These are phyloP conservation scores for Osmerus mordax DNA, from an alignment of 2,113 vertebrate species.

Conservation along the genomic window DNA sequence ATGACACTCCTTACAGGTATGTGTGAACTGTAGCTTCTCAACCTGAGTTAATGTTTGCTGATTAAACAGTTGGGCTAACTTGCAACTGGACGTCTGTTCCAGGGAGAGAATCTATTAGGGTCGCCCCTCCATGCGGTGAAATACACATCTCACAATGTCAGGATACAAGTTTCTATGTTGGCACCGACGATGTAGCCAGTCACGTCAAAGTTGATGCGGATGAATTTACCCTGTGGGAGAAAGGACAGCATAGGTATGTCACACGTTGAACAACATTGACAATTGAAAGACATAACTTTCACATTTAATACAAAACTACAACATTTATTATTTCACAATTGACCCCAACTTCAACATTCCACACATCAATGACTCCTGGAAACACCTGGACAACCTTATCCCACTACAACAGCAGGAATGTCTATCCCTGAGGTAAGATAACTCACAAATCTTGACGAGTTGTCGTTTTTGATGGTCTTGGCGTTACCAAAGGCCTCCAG, in stretches of 20 bases:
- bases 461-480: conserved; percentile 98
- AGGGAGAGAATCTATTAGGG: not conserved
- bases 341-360: no score
- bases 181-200: conserved; percentile 92
- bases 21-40: not conserved
- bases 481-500: conserved; percentile 96
- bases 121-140: not conserved
- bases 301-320: no score
- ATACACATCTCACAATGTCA: conserved; percentile 25
- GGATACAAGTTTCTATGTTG: conserved; percentile 98
- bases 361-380: no score
- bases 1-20: conserved; percentile 3
- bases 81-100: not conserved
- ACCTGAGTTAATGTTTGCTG: not conserved
- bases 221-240: conserved; percentile 88
- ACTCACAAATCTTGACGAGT: conserved; percentile 91
- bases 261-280: no score
- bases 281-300: no score
- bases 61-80: not conserved
- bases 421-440: not conserved
- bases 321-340: no score
- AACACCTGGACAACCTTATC: not conserved
- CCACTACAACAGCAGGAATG: not conserved
- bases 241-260: not conserved
- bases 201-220: conserved; percentile 96